Evolutionary conservation across 2,797 vertebrate species (phyloP).

Genomic region (Ctenopoma kingsleyae): DNA sequence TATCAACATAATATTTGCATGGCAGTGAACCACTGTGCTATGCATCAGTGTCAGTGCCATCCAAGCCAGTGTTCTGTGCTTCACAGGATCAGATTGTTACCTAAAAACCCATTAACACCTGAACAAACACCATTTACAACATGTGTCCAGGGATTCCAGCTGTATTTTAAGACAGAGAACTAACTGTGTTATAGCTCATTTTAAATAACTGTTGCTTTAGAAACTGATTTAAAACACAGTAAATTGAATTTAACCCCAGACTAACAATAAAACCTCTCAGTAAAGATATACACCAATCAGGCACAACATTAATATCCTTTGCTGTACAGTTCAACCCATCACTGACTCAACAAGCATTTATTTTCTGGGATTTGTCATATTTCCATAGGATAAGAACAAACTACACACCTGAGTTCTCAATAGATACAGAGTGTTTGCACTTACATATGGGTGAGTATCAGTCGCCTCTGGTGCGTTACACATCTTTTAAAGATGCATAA

Average conservation of each 20-base stretch:
- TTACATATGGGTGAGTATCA: not conserved
- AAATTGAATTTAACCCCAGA: not conserved
- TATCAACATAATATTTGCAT: not conserved
- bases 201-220: not conserved
- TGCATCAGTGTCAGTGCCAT: not conserved
- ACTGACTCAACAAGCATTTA: not conserved
- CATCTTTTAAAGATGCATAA: slow-evolving; percentile 43
- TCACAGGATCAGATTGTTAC: slow-evolving; percentile 7
- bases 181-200: slow-evolving; percentile 4
- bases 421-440: not conserved
- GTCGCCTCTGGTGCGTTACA: not conserved
- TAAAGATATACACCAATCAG: not conserved
- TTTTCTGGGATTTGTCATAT: not conserved
- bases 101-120: slow-evolving; percentile 51
- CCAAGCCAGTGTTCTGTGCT: not conserved
- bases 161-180: not conserved
- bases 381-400: not conserved
- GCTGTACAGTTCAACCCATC: not conserved
- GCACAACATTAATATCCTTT: not conserved
- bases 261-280: not conserved
- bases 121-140: slow-evolving; percentile 40
- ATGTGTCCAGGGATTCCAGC: slow-evolving; percentile 26
- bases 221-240: not conserved
- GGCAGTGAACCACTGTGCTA: not conserved
- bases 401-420: not conserved